Percentiles rank a stretch among this genome's conserved stretches.
These are phyloP conservation scores for Thermophis baileyi DNA, from an alignment of 2,113 vertebrate species.

Conservation along the genomic window DNA sequence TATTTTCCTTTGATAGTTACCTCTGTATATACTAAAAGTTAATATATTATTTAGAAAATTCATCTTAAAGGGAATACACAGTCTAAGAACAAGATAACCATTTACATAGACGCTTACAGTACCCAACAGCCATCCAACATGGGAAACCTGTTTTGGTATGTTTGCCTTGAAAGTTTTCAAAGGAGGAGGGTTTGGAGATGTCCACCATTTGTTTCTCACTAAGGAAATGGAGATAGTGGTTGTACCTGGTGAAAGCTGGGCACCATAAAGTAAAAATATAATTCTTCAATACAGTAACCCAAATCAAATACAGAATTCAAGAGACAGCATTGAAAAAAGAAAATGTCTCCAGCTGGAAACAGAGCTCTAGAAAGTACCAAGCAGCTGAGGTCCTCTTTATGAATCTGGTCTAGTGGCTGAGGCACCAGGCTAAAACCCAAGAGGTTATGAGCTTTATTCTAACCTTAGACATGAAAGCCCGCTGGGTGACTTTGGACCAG, in stretches of 20 bases:
- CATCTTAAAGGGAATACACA: not conserved
- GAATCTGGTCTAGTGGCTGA: not conserved
- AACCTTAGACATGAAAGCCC: no score
- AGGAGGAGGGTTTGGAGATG: not conserved
- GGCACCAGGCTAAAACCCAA: no score
- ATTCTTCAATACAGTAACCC: not conserved
- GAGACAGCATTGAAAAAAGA: not conserved
- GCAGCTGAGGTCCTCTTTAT: not conserved
- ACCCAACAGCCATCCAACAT: not conserved
- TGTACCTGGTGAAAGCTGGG: not conserved
- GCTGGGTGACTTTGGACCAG: no score
- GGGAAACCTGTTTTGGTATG: not conserved
- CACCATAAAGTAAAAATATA: not conserved
- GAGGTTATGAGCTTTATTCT: no score
- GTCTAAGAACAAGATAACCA: not conserved
- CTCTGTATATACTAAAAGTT: not conserved
- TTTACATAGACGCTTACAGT: not conserved
- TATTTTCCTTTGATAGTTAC: not conserved
- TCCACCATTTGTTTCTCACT: not conserved
- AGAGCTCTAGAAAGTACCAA: not conserved
- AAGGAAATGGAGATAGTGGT: not conserved
- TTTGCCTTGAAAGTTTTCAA: not conserved
- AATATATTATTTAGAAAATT: not conserved
- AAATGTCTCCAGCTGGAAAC: not conserved
- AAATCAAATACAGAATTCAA: not conserved